Base-by-base conservation (phyloP, 92 coral and sea anemone genomes). In the Actinostola sp. region DNA sequence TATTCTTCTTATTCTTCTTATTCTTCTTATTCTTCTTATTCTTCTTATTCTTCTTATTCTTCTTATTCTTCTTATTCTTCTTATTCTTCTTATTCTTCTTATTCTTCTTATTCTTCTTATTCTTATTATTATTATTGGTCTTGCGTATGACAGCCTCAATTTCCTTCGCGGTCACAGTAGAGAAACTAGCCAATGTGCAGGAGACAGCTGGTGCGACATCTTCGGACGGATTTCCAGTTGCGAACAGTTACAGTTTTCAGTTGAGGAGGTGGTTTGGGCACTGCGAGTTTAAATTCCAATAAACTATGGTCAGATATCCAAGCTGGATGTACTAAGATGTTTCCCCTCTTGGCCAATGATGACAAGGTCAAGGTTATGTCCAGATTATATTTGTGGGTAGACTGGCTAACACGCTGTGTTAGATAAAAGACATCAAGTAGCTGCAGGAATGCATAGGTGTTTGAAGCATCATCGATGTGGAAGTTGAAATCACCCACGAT, bases 311-410 rank as follows among this genome's bases (percentile, higher is more conserved):
- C 76, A 71, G 76, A 71, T 29, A 71, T 71, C 64, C 64, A 53
- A 27, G 76, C 30, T 52, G 65, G 29, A 46, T 71, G 53, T n/a
- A 33, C 76, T 19, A 17, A 14, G 31, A 71, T 54, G 20, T 71
- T 57, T 1, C 19, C 36, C n/a, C 14, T 53, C 60, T 8, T 55
- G 76, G 27, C 53, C 76, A 54, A 65, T 53, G 13, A 71, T 71
- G 15, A 79, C 25, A 63, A 59, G 43, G 71, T 81, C 81, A 2
- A 81, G 54, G 38, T 35, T 52, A 61, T 82, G 65, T 45, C 82
- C 88, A 16, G 63, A 57, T 42, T 36, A 31, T n/a, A n/a, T n/a
- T n/a, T 46, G 64, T 83, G 88, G 25, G 88, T 83, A 24, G 82
- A 66, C 30, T 63, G 50, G 61, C 71, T 62, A 11, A 77, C 78